Percentiles rank a stretch among this genome's conserved stretches.
These are phyloP conservation scores for Pherbina coryleti DNA, from an alignment of 2,888 invertebrate species.

Conservation along the genomic window DNA sequence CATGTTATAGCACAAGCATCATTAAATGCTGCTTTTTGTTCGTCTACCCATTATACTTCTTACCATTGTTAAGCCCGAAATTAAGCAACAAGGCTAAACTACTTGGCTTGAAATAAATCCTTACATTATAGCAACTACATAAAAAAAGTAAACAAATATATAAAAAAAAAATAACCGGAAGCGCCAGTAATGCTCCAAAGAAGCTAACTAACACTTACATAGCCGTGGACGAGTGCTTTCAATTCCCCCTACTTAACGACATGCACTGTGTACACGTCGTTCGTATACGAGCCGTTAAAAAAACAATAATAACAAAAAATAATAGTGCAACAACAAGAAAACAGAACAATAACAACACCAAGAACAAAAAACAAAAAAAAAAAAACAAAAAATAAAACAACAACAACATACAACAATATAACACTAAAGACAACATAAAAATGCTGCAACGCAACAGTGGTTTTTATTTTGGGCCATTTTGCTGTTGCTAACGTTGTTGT, in stretches of 20 bases:
- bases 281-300: background rate
- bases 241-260: background rate
- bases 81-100: background rate
- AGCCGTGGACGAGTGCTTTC: background rate
- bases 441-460: constrained; percentile 25
- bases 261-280: background rate
- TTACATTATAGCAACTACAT: background rate
- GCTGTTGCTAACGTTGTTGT: background rate
- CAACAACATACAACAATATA: background rate
- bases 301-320: background rate
- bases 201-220: background rate
- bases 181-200: background rate
- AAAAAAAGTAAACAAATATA: too few relatives aligned
- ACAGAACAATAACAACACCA: background rate
- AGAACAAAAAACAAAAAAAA: background rate
- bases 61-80: background rate
- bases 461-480: constrained; percentile 28
- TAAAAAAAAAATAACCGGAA: background rate
- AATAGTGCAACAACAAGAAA: background rate
- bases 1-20: too few relatives aligned
- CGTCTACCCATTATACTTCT: background rate
- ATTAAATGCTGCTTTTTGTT: too few relatives aligned
- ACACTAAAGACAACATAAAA: constrained; percentile 18
- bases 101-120: background rate
- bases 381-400: too few relatives aligned